Evolutionary conservation across 2,797 vertebrate genomes (phyloP), one percentile per base, ranked within the genome.

Genomic region (Peromyscus eremicus): DNA sequence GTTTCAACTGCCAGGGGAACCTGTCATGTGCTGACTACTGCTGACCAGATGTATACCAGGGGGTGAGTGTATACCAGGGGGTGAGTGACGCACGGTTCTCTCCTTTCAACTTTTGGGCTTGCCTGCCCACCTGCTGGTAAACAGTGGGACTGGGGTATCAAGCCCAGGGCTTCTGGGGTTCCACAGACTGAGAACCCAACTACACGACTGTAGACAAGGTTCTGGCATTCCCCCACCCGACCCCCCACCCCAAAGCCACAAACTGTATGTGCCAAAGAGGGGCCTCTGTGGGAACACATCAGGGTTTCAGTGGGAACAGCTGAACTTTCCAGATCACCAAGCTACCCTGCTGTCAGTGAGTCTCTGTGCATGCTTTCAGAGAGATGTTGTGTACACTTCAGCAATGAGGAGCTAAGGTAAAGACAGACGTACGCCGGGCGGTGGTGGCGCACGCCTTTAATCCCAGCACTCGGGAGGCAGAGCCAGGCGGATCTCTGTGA

Each of bases 261-360:
- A 29, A 73, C 52, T 70, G 27, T 16, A 87, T 4, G 0, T 62
- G 62, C 21, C 43, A 60, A 68, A 71, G 0, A 89, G 79, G 46
- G 60, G 85, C 16, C 23, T 68, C 49, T 37, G 7, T 1, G 0
- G 71, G 34, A 89, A 43, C 75, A 19, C 17, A 43, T 62, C 25
- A 34, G 0, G 21, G 10, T n/a, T 62, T 75, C 66, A 40, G 77
- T 34, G 76, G 55, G 64, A 52, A 37, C 19, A 82, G 70, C 60
- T 77, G 40, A 32, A 52, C n/a, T 43, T 52, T 83, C 60, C 34
- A 19, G 70, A 23, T 55, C 73, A 4, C 49, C 32, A 46, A 52
- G n/a, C 70, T 2, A 0, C 23, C 34, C 17, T 57, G 21, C 17
- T 0, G 2, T 9, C 10, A 25, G 34, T 11, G 5, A 3, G 2